Evolutionary conservation across 2,888 invertebrate species (phyloP), one percentile per base, ranked within the genome.

Genomic region (Exocentrus adspersus): DNA sequence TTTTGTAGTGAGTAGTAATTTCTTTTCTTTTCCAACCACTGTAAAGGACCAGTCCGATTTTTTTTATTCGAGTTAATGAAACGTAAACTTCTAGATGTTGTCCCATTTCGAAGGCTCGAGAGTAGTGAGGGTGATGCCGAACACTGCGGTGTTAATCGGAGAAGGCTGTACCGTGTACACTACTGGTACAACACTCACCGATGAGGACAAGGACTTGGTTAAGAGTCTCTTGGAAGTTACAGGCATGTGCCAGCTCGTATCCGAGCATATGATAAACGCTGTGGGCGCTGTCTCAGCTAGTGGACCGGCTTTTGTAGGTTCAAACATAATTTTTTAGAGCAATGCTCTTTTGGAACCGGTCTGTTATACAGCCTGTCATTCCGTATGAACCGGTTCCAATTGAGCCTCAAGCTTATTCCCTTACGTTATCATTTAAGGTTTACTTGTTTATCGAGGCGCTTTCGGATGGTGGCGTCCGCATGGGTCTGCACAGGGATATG

Each of bases 231-330:
- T 91, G 4, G 77, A 78, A 69, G 84, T 86, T 1, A 85, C 90
- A 61, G 94, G 95, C 0, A 81, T 92, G 17, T 87, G 86, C 72
- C 90, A 93, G 77, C 86, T 87, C 74, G 88, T 97, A 37, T 88
- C 91, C 0, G 97, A 98, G 81, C 79, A 85, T 9, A 85, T 92
- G 78, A 91, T 97, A 74, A 90, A 94, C 80, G 88, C 93, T 28
- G 73, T 93, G 43, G 90, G 92, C 7, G 92, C 90, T 1, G 81
- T 98, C 1, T 88, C 92, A 52, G 95, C 93, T 6, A 93, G 93
- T 83, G 97, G 96, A 1, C 96, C 96, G 24, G 97, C 97, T 32
- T 98, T 91, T 87, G 95, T 95, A 85, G 87, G 89, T 84, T n/a
- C n/a, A n/a, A n/a, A n/a, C n/a, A n/a, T n/a, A n/a, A n/a, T n/a